Evolutionary conservation across 2,113 vertebrate genomes (phyloP), one percentile per base, ranked within the genome.

Genomic region (Tetraodon nigroviridis): DNA sequence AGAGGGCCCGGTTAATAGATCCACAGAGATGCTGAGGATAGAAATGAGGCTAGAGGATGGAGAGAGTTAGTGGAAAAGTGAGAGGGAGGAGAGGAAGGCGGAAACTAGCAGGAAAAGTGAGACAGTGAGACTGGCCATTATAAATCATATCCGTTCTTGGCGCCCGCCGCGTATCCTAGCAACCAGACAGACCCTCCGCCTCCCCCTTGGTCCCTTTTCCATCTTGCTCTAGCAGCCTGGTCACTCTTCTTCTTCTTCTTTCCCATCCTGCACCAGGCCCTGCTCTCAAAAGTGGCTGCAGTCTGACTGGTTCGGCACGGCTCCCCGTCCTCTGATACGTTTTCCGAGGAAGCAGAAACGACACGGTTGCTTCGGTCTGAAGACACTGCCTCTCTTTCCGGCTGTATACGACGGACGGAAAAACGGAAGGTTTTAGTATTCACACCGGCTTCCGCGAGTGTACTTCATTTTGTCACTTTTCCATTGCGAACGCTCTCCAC

Each of bases 111-210:
- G 72, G 75, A 84, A 85, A 80, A 87, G 79, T 69, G 76, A 85
- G 84, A 87, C 83, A 82, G 75, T 76, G 71, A 85, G 83, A 70
- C 84, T 83, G 70, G 81, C 80, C 79, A 82, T 89, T 87, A 89
- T 87, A 86, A 87, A 87, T 87, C 87, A 89, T 86, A 87, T 86
- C 79, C 79, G 67, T 75, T 86, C 71, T 83, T 86, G 87, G 87
- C 82, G 83, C 86, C 86, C 47, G 78, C 70, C 59, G 61, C 19
- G 86, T 89, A 81, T 82, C 87, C 84, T 87, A 89, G 87, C 87
- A 87, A 89, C 87, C 83, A 86, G 78, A 82, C 81, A 86, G 79
- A 78, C 78, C 79, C 78, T 76, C 81, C 74, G 22, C 78, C 80
- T 81, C 74, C 65, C 65, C 65, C 69, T 80, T 69, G 78, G 73